These are phyloP conservation scores for Anastrepha obliqua DNA, from an alignment of 1,140 invertebrate species.

Conservation along the genomic window DNA sequence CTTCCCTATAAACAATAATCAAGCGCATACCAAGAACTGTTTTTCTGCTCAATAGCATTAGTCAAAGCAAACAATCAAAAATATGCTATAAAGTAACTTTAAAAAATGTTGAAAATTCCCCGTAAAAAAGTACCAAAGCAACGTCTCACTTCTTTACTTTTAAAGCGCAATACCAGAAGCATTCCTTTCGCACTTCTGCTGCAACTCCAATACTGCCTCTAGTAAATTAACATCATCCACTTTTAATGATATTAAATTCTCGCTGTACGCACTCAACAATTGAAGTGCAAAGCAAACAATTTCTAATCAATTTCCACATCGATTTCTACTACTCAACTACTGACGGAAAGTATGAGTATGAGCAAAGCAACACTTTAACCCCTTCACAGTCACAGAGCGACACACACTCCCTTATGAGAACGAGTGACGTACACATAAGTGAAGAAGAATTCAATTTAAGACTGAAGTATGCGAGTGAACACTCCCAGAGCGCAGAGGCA, in stretches of 20 bases:
- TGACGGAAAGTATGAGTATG: background rate
- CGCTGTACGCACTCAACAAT: slow-evolving; percentile 33
- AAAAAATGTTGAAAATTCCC: background rate
- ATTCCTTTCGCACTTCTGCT: background rate
- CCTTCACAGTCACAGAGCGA: background rate
- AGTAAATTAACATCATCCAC: slow-evolving; percentile 51
- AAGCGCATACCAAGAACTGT: no score
- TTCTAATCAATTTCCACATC: slow-evolving; percentile 54
- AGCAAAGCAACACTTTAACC: slow-evolving; percentile 42
- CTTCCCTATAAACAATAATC: no score
- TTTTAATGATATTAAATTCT: slow-evolving; percentile 53
- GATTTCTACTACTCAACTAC: slow-evolving; percentile 25
- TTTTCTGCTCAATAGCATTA: no score
- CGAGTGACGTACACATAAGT: slow-evolving; percentile 17
- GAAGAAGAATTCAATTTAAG: slow-evolving; percentile 54
- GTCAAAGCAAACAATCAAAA: background rate
- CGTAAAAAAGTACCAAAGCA: background rate
- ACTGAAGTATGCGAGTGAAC: slow-evolving; percentile 41
- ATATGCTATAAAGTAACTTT: background rate
- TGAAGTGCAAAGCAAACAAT: slow-evolving; percentile 53
- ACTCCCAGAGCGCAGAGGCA: background rate
- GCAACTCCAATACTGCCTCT: background rate
- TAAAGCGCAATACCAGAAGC: no score
- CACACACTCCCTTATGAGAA: background rate
- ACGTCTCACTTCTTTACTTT: background rate